A percentile compares a stretch with the other conserved stretches of the same genome.
phyloP scores from a whole-genome alignment of 2,113 vertebrate species.

The Ariopsis seemanni region DNA sequence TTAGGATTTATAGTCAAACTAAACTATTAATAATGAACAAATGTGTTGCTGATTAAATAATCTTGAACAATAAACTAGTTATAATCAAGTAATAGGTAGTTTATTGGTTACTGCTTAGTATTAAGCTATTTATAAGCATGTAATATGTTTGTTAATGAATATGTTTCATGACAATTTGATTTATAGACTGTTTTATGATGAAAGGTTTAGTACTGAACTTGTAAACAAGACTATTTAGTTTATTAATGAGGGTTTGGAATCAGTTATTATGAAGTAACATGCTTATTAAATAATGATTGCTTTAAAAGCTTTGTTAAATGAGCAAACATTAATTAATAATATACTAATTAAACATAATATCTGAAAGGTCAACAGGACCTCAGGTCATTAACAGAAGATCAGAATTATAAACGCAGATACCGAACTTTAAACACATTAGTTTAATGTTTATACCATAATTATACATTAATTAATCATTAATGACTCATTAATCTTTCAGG shows the following conservation, averaged over 20 bases:
- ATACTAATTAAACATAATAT: neutral
- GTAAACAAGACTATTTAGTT: no score
- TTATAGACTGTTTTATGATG: no score
- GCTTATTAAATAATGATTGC: neutral
- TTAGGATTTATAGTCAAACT: neutral
- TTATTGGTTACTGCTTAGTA: neutral
- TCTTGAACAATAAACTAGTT: neutral
- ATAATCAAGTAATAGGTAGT: neutral
- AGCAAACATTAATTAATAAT: no score
- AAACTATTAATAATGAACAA: neutral
- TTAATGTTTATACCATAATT: neutral
- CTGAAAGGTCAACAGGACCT: neutral
- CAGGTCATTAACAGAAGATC: no score
- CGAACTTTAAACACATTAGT: neutral
- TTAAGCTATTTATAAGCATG: neutral
- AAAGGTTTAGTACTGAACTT: no score
- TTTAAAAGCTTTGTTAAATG: neutral
- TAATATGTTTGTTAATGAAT: neutral
- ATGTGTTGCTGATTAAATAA: neutral
- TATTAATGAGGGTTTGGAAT: neutral
- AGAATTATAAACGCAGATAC: no score
- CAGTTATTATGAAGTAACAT: neutral
- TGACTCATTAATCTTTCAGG: neutral
- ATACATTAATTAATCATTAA: neutral
- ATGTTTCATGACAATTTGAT: no score